These are phyloP conservation scores for Coremacera marginata DNA, from an alignment of 2,888 invertebrate species.

Conservation along the genomic window DNA sequence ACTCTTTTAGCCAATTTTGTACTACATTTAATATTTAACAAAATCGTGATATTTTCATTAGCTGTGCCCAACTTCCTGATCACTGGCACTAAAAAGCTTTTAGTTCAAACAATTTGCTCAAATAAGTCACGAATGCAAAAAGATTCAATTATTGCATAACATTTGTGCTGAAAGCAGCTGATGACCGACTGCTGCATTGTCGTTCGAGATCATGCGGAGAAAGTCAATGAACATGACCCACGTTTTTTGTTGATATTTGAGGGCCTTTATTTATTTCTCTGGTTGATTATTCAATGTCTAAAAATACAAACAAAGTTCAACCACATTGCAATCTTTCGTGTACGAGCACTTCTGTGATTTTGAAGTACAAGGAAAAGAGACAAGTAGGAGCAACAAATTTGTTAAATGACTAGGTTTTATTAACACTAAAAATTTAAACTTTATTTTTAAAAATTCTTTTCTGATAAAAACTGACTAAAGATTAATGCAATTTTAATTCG, in stretches of 20 bases:
- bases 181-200: background rate
- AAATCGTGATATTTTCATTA: slow-evolving; percentile 1
- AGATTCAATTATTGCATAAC: slow-evolving; percentile 1
- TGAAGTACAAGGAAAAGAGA: too few species aligned
- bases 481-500: too few species aligned
- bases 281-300: background rate
- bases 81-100: background rate
- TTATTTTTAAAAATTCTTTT: too few species aligned
- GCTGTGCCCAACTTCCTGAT: background rate
- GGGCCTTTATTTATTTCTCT: slow-evolving; percentile 27
- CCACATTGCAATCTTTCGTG: background rate
- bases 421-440: too few species aligned
- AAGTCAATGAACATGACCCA: slow-evolving; percentile 28
- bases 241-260: slow-evolving; percentile 15
- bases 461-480: too few species aligned
- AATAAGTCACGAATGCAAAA: background rate
- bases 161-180: background rate
- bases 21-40: background rate
- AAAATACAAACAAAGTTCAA: background rate
- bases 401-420: too few species aligned
- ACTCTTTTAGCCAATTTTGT: background rate
- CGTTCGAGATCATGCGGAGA: background rate
- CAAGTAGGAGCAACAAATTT: too few species aligned
- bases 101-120: background rate
- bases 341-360: background rate